These are phyloP conservation scores for Seriola dumerili DNA, from an alignment of 2,113 vertebrate species.

Conservation along the genomic window DNA sequence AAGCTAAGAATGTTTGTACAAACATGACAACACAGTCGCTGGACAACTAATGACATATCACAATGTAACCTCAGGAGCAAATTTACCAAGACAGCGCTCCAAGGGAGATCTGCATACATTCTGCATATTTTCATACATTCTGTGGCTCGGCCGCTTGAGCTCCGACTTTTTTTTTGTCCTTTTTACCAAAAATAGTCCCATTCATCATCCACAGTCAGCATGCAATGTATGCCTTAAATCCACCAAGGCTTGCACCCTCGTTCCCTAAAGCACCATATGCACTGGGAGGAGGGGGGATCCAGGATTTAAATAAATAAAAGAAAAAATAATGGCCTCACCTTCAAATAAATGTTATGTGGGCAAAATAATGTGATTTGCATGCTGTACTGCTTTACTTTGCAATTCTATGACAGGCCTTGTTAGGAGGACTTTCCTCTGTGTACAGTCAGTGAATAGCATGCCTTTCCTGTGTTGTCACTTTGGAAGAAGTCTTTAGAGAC, in stretches of 20 bases:
- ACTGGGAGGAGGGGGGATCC: not conserved
- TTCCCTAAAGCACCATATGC: not conserved
- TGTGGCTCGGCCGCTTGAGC: constrained; percentile 4
- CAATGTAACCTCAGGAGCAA: constrained; percentile 1
- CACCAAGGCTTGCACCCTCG: not conserved
- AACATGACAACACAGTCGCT: constrained; percentile 3
- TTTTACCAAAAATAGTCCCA: not conserved
- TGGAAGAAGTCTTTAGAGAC: not conserved
- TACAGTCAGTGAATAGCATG: constrained; percentile 7
- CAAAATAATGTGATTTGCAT: not conserved
- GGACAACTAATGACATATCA: constrained; percentile 13
- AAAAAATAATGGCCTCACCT: not conserved
- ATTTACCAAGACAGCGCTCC: not conserved
- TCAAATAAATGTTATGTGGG: not conserved
- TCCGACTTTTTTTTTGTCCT: not conserved
- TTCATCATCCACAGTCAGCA: constrained; percentile 18
- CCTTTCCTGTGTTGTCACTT: not conserved
- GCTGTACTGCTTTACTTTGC: not conserved
- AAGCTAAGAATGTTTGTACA: not conserved
- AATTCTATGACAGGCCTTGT: not conserved
- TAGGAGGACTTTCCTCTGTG: not conserved
- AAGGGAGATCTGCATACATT: not conserved
- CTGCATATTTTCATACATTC: constrained; percentile 35
- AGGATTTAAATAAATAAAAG: not conserved
- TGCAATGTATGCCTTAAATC: constrained; percentile 12